Evolutionary conservation across 92 coral and sea anemone genomes (phyloP).

Genomic region (Phenganax subtilis): DNA sequence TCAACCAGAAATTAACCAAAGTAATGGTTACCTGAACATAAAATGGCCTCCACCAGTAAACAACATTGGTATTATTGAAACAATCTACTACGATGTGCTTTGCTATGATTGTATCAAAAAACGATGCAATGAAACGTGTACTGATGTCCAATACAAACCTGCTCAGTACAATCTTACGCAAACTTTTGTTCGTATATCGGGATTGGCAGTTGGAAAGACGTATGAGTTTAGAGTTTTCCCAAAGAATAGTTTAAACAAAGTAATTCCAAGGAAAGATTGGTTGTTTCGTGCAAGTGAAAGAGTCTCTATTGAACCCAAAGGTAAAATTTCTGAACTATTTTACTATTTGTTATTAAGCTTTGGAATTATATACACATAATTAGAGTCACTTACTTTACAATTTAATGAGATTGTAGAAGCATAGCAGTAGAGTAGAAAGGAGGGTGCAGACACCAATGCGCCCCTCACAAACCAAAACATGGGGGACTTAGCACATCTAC

Average conservation of each 20-base stretch:
- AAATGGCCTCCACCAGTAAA: background rate
- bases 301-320: background rate
- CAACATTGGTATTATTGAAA: background rate
- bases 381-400: background rate
- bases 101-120: background rate
- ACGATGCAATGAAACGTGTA: background rate
- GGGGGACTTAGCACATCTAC: too few relatives aligned
- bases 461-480: too few relatives aligned
- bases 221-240: slow-evolving; percentile 19
- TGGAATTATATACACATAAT: too few relatives aligned
- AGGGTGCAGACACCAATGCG: too few relatives aligned
- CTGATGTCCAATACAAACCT: background rate
- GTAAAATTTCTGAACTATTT: background rate
- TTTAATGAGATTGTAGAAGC: too few relatives aligned
- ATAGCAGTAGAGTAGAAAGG: too few relatives aligned
- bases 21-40: background rate
- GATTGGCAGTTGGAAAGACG: background rate
- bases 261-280: background rate
- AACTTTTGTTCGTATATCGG: background rate
- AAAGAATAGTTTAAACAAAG: slow-evolving; percentile 3
- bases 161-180: background rate
- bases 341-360: background rate
- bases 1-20: background rate
- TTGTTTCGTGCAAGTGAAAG: background rate
- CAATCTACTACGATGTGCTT: background rate